Conservation (phyloP, 2,113 vertebrate genomes). For the Herpetotheres cachinnans region DNA sequence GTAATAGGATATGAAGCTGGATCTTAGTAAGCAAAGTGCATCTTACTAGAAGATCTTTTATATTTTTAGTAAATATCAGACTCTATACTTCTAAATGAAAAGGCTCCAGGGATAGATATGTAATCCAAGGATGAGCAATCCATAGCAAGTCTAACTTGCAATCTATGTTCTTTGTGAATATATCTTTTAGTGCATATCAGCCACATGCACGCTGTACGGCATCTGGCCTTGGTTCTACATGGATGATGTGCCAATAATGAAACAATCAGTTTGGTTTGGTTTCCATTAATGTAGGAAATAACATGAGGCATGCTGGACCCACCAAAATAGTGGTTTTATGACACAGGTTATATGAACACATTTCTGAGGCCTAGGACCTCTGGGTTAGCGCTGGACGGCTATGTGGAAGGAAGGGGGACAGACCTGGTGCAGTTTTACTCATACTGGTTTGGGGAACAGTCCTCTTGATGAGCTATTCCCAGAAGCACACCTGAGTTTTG, state of each 20-base stretch:
- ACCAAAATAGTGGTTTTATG: not conserved
- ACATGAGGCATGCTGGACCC: not conserved
- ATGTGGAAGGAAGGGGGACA: not conserved
- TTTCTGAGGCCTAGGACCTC: not conserved
- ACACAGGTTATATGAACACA: not conserved
- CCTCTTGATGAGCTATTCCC: not conserved
- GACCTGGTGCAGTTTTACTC: not conserved
- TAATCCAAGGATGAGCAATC: not conserved
- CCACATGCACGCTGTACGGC: not conserved
- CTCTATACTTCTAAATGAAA: not conserved
- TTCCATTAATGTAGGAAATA: not conserved
- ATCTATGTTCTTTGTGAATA: too few relatives aligned
- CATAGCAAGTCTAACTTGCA: not conserved
- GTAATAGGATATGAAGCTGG: not conserved
- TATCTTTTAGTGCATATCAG: not conserved
- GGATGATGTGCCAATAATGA: not conserved
- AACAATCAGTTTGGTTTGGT: not conserved
- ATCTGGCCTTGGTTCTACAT: not conserved
- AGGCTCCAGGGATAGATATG: not conserved
- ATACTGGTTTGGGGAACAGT: not conserved
- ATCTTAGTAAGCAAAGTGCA: not conserved
- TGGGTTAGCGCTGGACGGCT: not conserved
- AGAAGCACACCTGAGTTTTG: not conserved
- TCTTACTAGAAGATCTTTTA: not conserved
- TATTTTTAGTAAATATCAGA: not conserved